Base-by-base conservation (phyloP, 2,113 vertebrate genomes). In the Mastomys natalensis region DNA sequence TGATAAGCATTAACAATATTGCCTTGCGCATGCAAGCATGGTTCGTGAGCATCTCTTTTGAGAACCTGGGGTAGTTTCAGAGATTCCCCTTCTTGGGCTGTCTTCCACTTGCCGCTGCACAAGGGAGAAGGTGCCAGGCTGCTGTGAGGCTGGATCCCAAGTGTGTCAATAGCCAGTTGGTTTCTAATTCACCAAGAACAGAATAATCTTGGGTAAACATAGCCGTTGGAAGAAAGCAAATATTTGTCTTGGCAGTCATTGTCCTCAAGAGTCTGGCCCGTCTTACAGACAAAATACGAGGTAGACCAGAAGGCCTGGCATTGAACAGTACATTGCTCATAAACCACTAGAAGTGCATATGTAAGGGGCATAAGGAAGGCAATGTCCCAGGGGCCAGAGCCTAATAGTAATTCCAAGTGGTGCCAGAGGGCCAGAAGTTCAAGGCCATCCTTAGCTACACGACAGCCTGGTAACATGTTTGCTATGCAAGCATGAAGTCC, bases 141-240 rank as follows among this genome's bases (percentile, higher is more conserved):
- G 40, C 68, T 82, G 58, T 17, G 31, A 87, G 97, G 87, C 96
- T 92, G 5, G 31, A 2, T 68, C 93, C 96, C 97, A 95, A 95
- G 87, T 97, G 90, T 98, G 96, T 94, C 96, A 97, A 76, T 76
- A 91, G 73, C 55, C 31, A 66, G 3, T 95, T 91, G 89, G 73
- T 96, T 96, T 94, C 95, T 24, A 91, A 78, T 96, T 96, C 82
- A 95, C 95, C 91, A 94, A 89, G 73, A 96, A 64, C 81, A 96
- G 89, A 80, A 70, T 96, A 94, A 96, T 97, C 94, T 88, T 97
- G 87, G 60, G 92, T 95, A 97, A 97, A 97, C 94, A 92, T 94
- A 84, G 94, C 97, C 77, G 86, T 97, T 98, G 93, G 98, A 81
- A 87, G 91, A 96, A 96, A 95, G 90, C 95, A 97, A 97, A 97